Percentiles rank a stretch among this genome's conserved stretches.
phyloP scores from a whole-genome alignment of 2,113 vertebrate genomes.

The Crotalus helleri region DNA sequence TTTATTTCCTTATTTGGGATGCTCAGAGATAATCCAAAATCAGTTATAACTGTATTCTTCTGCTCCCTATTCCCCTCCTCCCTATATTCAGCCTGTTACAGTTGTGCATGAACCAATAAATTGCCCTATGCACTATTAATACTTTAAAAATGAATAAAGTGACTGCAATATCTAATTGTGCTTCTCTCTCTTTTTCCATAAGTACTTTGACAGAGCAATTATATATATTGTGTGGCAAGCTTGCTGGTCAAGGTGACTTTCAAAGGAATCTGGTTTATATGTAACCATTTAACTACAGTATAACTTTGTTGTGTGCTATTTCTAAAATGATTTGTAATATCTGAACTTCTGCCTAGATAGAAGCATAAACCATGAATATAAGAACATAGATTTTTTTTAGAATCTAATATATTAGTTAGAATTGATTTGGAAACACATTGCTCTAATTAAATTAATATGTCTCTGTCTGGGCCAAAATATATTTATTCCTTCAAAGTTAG shows the following conservation, averaged over 20 bases:
- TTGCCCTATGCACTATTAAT: background rate
- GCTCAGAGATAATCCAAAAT: background rate
- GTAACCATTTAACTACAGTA: background rate
- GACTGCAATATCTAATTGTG: background rate
- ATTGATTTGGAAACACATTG: background rate
- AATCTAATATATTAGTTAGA: background rate
- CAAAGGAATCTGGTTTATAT: background rate
- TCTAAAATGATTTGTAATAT: background rate
- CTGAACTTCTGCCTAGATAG: background rate
- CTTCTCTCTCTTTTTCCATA: background rate
- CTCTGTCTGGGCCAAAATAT: background rate
- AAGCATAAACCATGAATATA: background rate
- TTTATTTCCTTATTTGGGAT: background rate
- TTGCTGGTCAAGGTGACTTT: constrained; percentile 24
- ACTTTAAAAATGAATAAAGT: background rate
- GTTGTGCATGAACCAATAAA: background rate
- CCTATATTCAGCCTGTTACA: background rate
- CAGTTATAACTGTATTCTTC: background rate
- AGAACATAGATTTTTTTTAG: background rate
- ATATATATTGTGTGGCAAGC: background rate
- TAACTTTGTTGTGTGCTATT: constrained; percentile 12
- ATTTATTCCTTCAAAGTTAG: background rate
- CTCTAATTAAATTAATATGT: background rate
- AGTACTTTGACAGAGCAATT: background rate
- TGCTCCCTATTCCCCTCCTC: background rate